Evolutionary conservation across 2,888 invertebrate species (phyloP).

Genomic region (Lithophane leautieri): DNA sequence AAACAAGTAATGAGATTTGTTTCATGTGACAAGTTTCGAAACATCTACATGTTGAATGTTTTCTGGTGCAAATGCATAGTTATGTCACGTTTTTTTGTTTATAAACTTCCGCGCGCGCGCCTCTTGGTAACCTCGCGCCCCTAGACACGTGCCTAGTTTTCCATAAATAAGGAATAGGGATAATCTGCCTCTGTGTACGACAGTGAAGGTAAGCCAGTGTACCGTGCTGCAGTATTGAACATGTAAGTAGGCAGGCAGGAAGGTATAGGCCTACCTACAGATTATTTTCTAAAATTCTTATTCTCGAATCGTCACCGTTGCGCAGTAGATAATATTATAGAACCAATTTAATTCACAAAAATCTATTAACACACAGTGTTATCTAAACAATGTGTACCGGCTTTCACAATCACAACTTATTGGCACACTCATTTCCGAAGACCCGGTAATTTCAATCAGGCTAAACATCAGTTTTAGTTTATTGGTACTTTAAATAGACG

Average conservation of each 20-base stretch:
- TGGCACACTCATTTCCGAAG: constrained; percentile 33
- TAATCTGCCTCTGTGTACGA: no score
- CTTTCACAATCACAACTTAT: constrained; percentile 22
- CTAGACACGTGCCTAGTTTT: no score
- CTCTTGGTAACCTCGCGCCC: no score
- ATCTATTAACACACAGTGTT: background rate
- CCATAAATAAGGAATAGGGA: no score
- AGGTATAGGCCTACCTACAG: background rate
- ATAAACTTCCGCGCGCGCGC: no score
- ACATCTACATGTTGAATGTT: no score
- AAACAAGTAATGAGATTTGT: no score
- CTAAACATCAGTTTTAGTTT: constrained; percentile 27
- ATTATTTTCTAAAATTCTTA: background rate
- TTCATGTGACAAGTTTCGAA: no score
- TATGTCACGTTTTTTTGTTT: no score
- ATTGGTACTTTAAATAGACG: constrained; percentile 8
- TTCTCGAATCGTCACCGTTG: background rate
- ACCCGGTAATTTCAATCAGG: constrained; percentile 29
- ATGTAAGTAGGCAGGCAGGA: background rate
- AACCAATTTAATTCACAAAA: background rate
- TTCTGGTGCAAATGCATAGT: no score
- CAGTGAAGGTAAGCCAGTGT: no score
- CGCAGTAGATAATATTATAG: background rate
- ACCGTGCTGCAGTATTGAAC: background rate
- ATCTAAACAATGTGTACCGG: background rate